Base-by-base conservation (phyloP, 2,888 invertebrate genomes). In the Sesia bembeciformis region DNA sequence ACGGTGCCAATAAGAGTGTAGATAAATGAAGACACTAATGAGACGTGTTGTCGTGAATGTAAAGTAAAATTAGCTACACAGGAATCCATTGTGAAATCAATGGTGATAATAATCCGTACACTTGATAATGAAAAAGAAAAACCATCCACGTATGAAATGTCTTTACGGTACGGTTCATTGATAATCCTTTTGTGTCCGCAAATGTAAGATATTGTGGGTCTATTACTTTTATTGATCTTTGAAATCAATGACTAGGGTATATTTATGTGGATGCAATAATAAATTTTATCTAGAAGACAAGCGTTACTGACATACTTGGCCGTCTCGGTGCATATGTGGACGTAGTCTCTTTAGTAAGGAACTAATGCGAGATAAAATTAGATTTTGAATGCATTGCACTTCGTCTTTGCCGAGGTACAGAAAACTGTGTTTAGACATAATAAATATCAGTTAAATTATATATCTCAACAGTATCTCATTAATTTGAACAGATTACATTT, bases 11-110 rank as follows among this genome's bases (percentile, higher is more conserved):
- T 74, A 79, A 78, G 72, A 78, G 67, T 68, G 68, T 71, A 73
- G 64, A 70, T 74, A 76, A 76, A 78, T 72, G 77, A 73, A 79
- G 76, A 77, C 78, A 74, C 75, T 83, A 83, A 84, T 83, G 78
- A 82, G 76, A 78, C 69, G 23, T 23, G 46, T 46, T 23, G n/a
- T 23, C 8, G 46, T 46, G 8, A 46, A 46, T 46, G 46, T 46
- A 46, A 46, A 46, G 70, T 70, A 67, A 70, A 77, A 81, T 78
- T 77, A 75, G 76, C 63, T 58, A 63, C 63, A 66, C 65, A 65
- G 64, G 64, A 70, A 67, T 54, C 62, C 23, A 60, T 64, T 64
- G 62, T 60, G 59, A 68, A 75, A 70, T 63, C 61, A 65, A 71
- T 66, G 60, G 61, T 62, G 58, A 61, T 51, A 63, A 54, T 50